A percentile compares a stretch with the other conserved stretches of the same genome.
These are phyloP conservation scores for Ceyx erithaca DNA, from an alignment of 2,797 vertebrate genomes.

Conservation along the genomic window DNA sequence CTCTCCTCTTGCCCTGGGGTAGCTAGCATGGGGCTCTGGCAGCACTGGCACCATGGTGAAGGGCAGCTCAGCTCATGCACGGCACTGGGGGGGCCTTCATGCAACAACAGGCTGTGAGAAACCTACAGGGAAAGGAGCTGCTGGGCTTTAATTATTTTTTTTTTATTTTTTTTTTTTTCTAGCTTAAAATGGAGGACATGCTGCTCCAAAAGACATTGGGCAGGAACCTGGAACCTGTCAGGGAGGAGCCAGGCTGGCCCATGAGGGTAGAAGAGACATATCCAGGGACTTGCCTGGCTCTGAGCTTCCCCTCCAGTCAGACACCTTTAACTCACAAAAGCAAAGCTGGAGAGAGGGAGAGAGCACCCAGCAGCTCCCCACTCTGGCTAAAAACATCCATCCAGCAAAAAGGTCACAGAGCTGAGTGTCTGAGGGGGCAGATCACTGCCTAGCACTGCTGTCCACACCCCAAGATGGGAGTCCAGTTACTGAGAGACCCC, in stretches of 20 bases:
- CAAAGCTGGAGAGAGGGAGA: background rate
- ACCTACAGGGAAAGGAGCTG: background rate
- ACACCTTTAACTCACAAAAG: background rate
- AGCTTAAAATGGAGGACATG: background rate
- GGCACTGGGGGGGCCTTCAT: background rate
- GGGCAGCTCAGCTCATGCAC: background rate
- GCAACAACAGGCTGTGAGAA: constrained; percentile 19
- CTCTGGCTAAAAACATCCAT: background rate
- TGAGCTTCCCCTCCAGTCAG: background rate
- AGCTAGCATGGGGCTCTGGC: accelerated
- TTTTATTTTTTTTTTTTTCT: background rate
- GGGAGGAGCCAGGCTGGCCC: background rate
- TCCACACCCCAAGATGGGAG: accelerated
- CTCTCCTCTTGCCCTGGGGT: background rate
- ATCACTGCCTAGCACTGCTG: background rate
- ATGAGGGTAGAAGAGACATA: background rate
- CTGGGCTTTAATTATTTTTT: background rate
- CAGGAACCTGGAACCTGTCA: background rate
- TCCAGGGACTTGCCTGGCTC: background rate
- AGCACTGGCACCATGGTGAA: accelerated
- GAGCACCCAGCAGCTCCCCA: background rate
- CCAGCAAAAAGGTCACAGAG: background rate
- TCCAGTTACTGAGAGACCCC: background rate
- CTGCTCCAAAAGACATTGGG: accelerated
- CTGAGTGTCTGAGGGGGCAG: background rate